A percentile compares a stretch with the other conserved stretches of the same genome.
phyloP scores from a whole-genome alignment of 2,888 invertebrate species.

The Aleiodes testaceus region DNA sequence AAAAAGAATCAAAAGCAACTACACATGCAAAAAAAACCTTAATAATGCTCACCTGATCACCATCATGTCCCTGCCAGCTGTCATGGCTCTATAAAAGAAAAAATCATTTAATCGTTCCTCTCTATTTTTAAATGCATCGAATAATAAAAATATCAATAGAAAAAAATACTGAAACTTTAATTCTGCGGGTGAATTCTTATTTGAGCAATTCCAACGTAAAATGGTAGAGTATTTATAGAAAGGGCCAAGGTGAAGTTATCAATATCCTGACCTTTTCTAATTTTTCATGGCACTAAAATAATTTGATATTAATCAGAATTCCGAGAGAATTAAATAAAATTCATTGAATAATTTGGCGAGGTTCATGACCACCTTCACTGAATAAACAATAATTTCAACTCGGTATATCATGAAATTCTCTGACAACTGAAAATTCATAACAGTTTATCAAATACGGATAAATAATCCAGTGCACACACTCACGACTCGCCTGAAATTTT shows the following conservation, averaged over 20 bases:
- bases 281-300: not conserved
- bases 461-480: too few relatives aligned
- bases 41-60: conserved; percentile 75
- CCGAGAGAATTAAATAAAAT: too few relatives aligned
- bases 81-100: conserved; percentile 76
- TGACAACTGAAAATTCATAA: too few relatives aligned
- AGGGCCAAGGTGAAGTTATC: conserved; percentile 20
- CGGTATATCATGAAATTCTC: too few relatives aligned
- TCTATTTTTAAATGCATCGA: not conserved
- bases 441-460: too few relatives aligned
- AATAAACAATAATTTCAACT: too few relatives aligned
- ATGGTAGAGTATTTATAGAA: not conserved
- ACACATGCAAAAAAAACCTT: not conserved
- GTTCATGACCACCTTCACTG: too few relatives aligned
- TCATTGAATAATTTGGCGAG: too few relatives aligned
- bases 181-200: too few relatives aligned
- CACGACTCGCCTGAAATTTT: too few relatives aligned
- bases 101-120: conserved; percentile 19
- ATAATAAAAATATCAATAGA: conserved; percentile 10
- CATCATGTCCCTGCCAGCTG: conserved; percentile 78
- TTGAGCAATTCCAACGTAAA: not conserved
- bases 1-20: not conserved
- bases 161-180: not conserved
- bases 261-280: conserved; percentile 7
- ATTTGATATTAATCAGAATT: not conserved